Evolutionary conservation across 2,888 invertebrate species (phyloP).

Genomic region (Netelia fuscicornis): DNA sequence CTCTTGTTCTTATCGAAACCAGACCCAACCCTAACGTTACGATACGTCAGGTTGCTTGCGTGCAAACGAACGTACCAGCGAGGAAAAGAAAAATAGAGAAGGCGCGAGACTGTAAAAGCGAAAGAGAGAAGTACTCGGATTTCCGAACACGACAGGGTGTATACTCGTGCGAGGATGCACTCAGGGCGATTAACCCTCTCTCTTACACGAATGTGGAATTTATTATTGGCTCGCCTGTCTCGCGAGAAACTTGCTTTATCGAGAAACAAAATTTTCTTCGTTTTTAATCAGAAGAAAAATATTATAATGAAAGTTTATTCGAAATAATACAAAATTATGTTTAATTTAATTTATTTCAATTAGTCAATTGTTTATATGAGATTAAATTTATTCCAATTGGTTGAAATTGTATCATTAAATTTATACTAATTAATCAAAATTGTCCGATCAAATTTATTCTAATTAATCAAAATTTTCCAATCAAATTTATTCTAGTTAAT

Average conservation of each 20-base stretch:
- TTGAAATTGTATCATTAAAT: too few relatives aligned
- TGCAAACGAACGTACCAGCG: not conserved
- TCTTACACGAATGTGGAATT: slow-evolving; percentile 31
- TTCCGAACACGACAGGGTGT: slow-evolving; percentile 64
- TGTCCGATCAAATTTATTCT: not conserved
- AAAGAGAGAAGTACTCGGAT: slow-evolving; percentile 11
- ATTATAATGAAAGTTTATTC: not conserved
- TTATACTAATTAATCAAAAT: too few relatives aligned
- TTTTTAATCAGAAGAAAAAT: not conserved
- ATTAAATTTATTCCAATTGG: too few relatives aligned
- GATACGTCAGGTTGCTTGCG: slow-evolving; percentile 16
- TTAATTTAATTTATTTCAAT: too few relatives aligned
- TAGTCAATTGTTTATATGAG: too few relatives aligned
- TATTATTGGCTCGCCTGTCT: slow-evolving; percentile 35
- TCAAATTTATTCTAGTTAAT: not conserved
- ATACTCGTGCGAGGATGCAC: slow-evolving; percentile 72
- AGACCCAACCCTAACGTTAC: not conserved
- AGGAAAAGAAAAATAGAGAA: slow-evolving; percentile 28
- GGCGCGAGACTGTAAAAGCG: not conserved
- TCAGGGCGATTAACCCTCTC: slow-evolving; percentile 67
- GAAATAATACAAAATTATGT: not conserved
- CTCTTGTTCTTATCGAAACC: slow-evolving; percentile 12
- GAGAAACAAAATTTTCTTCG: not conserved
- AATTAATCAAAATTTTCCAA: not conserved
- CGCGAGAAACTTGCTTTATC: not conserved